Conservation (phyloP, 2,113 vertebrate genomes). For the Hydropotes inermis region DNA sequence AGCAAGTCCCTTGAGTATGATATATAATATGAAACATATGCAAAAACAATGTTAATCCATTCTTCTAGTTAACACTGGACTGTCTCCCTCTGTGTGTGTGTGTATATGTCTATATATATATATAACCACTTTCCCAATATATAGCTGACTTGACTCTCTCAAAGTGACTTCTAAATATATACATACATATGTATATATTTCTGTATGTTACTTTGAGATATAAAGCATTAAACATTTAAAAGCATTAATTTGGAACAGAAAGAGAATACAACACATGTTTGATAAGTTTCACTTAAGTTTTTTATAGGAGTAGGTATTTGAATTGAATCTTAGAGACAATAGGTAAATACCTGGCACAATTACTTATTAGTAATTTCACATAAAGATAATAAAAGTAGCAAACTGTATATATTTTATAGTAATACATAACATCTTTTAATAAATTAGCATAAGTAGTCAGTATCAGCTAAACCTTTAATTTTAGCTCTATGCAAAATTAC, state of each 20-base stretch:
- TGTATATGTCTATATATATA: background rate
- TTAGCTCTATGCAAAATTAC: background rate
- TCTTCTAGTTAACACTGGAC: background rate
- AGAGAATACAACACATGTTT: background rate
- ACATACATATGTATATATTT: background rate
- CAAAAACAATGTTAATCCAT: conserved; percentile 18
- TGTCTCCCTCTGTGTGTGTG: background rate
- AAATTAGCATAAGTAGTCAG: background rate
- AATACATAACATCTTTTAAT: background rate
- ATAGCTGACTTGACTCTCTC: background rate
- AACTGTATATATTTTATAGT: background rate
- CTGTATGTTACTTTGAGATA: background rate
- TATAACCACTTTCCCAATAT: background rate
- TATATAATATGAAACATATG: conserved; percentile 54
- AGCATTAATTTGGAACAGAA: background rate
- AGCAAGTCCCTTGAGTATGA: conserved; percentile 47
- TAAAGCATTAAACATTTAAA: background rate
- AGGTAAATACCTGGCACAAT: background rate
- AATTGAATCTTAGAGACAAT: background rate
- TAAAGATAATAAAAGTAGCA: background rate
- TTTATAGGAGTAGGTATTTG: background rate
- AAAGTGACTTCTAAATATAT: background rate
- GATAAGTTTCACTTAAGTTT: background rate
- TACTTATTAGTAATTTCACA: background rate
- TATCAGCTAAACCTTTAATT: background rate